Conservation (phyloP, 2,113 vertebrate species). For the Oostethus manadensis region DNA sequence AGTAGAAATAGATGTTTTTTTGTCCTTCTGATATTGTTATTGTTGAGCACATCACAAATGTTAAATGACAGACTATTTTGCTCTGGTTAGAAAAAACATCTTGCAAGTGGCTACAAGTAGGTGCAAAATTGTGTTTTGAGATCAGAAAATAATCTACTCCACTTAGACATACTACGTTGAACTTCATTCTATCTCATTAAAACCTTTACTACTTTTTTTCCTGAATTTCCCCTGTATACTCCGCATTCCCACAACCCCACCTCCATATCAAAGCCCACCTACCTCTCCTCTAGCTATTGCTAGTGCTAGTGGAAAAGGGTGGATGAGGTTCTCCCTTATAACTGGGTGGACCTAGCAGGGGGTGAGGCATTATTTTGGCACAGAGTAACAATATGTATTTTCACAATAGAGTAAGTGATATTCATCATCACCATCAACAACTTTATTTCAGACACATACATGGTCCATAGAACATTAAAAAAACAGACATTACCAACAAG, state of each 20-base stretch:
- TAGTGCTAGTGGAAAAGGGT: constrained; percentile 53
- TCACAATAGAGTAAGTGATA: not conserved
- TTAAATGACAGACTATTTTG: not conserved
- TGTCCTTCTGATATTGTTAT: not conserved
- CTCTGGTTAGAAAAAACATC: constrained; percentile 6
- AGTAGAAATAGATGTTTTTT: not conserved
- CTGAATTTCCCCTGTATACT: constrained; percentile 49
- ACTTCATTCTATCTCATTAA: constrained; percentile 64
- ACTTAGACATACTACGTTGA: too few relatives aligned
- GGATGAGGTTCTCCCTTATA: too few relatives aligned
- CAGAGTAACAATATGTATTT: constrained; percentile 19
- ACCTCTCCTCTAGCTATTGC: constrained; percentile 36
- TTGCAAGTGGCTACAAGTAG: constrained; percentile 18
- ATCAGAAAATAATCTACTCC: constrained; percentile 39
- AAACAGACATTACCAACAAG: too few relatives aligned
- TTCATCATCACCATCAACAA: too few relatives aligned
- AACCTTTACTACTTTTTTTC: constrained; percentile 41
- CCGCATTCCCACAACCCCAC: constrained; percentile 8
- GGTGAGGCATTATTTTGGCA: constrained; percentile 43
- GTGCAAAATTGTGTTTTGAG: not conserved
- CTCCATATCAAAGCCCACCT: constrained; percentile 5
- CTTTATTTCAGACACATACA: too few relatives aligned
- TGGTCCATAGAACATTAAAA: too few relatives aligned
- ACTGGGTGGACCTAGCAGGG: constrained; percentile 32
- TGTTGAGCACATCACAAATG: not conserved